These are phyloP conservation scores for Borostomias antarcticus DNA, from an alignment of 2,797 vertebrate species.

Conservation along the genomic window DNA sequence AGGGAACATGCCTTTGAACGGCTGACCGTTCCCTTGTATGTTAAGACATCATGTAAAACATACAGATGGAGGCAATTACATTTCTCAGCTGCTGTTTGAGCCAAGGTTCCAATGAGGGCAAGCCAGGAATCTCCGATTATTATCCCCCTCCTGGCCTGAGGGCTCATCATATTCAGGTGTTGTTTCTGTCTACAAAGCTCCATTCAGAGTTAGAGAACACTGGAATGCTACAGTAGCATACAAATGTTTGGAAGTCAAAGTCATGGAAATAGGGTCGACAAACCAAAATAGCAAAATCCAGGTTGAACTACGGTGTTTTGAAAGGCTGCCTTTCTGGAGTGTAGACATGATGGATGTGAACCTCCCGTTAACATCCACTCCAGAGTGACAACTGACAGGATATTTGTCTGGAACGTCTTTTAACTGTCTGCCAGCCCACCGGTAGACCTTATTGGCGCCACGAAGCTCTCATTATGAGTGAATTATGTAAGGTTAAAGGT, in stretches of 20 bases:
- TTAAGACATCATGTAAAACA: slow-evolving; percentile 42
- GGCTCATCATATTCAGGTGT: slow-evolving; percentile 27
- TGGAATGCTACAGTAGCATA: slow-evolving; percentile 46
- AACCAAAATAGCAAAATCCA: slow-evolving; percentile 7
- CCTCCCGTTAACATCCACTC: slow-evolving; percentile 2
- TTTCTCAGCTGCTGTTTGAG: slow-evolving; percentile 35
- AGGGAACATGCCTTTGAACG: slow-evolving; percentile 14
- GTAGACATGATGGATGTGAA: slow-evolving; percentile 18
- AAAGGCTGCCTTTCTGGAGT: background rate
- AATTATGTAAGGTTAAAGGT: no score
- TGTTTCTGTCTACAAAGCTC: slow-evolving; percentile 25
- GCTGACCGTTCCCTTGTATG: slow-evolving; percentile 1
- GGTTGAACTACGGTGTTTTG: background rate
- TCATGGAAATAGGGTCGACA: slow-evolving; percentile 33
- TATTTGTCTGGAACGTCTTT: slow-evolving; percentile 24
- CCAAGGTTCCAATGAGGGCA: slow-evolving; percentile 19
- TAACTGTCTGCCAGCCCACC: slow-evolving; percentile 11
- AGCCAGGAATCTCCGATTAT: slow-evolving; percentile 41
- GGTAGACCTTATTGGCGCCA: no score
- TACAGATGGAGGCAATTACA: slow-evolving; percentile 49
- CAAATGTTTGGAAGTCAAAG: slow-evolving; percentile 55
- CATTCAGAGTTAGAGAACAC: slow-evolving; percentile 28
- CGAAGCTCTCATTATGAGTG: no score
- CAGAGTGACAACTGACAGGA: slow-evolving; percentile 20
- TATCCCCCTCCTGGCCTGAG: slow-evolving; percentile 24